Conservation (phyloP, 2,113 vertebrate species). For the Corythaixoides concolor region DNA sequence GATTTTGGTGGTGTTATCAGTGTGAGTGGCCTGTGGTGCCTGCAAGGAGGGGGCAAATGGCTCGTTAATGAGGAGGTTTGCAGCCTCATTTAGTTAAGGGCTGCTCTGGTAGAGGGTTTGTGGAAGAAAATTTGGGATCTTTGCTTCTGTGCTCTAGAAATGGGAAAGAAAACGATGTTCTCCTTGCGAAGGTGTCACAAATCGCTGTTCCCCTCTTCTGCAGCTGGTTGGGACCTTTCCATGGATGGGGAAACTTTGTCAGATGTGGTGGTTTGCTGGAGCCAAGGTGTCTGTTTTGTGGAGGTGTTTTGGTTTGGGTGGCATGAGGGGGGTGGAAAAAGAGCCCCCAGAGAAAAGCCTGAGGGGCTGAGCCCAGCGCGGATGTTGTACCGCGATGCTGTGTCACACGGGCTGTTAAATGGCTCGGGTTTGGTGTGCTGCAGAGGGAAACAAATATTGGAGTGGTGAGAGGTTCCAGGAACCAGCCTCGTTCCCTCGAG, state of each 20-base stretch:
- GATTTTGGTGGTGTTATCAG: background rate
- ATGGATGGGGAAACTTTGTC: fast-evolving
- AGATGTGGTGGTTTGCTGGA: background rate
- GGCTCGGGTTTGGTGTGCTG: background rate
- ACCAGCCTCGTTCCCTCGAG: background rate
- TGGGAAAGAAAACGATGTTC: background rate
- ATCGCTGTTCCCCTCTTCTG: background rate
- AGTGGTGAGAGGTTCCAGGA: background rate
- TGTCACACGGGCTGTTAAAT: background rate
- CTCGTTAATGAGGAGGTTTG: background rate
- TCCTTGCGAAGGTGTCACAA: fast-evolving
- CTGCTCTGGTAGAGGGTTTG: background rate
- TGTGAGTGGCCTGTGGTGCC: background rate
- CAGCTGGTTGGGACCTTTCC: background rate
- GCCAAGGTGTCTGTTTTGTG: background rate
- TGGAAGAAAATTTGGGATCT: background rate
- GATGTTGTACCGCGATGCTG: background rate
- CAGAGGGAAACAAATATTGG: background rate
- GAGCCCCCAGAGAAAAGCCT: background rate
- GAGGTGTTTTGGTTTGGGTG: background rate
- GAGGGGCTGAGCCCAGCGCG: background rate
- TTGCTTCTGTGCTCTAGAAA: background rate
- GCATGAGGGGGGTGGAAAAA: fast-evolving
- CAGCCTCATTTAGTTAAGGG: background rate
- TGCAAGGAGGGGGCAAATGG: background rate